Conservation (phyloP, 1,140 invertebrate genomes). For the Drosophila orosa region DNA sequence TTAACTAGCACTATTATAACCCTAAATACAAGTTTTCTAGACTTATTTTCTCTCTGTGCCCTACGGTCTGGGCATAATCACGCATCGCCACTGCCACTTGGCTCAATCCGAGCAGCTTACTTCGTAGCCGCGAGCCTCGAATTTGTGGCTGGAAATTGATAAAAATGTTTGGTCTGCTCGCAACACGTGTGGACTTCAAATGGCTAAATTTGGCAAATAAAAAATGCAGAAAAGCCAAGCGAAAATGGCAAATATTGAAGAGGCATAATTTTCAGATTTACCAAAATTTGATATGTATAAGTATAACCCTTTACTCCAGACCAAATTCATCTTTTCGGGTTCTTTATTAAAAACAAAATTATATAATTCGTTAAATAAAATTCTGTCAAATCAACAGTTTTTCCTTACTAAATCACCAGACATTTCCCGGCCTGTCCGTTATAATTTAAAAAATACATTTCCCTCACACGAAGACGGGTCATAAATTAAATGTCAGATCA, state of each 20-base stretch:
- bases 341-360: neutral
- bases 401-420: conserved; percentile 6
- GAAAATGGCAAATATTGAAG: neutral
- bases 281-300: neutral
- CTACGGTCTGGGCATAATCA: conserved; percentile 48
- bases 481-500: conserved; percentile 51
- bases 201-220: conserved; percentile 47
- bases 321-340: neutral
- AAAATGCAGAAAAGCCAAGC: neutral
- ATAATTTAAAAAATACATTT: conserved; percentile 22
- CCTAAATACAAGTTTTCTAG: neutral
- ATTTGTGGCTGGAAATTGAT: conserved; percentile 59
- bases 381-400: conserved; percentile 26
- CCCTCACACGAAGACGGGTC: conserved; percentile 20
- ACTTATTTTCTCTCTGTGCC: neutral
- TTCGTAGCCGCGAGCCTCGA: conserved; percentile 24
- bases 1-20: neutral
- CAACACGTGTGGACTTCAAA: conserved; percentile 51
- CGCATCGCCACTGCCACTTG: conserved; percentile 60
- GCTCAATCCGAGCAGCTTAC: conserved; percentile 68
- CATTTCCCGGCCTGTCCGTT: conserved; percentile 22
- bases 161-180: conserved; percentile 54
- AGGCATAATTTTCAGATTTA: neutral
- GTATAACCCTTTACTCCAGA: neutral
- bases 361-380: neutral